Conservation (phyloP, 2,113 vertebrate genomes). For the Tricholaema leucomelas region DNA sequence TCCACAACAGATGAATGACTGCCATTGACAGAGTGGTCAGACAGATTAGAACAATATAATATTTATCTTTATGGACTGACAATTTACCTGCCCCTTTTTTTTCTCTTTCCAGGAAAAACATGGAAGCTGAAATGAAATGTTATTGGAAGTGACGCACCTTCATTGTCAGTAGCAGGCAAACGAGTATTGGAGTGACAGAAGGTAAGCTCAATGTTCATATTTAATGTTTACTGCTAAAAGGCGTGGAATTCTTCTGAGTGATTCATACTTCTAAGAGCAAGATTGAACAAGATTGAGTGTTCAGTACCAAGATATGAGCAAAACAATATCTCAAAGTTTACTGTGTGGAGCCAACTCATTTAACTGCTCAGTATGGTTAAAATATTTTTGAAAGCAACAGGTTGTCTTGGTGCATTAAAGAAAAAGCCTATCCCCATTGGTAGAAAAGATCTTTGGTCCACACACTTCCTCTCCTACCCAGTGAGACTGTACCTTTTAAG, state of each 20-base stretch:
- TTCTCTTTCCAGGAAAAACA: neutral
- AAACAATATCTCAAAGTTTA: neutral
- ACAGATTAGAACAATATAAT: constrained; percentile 8
- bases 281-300: neutral
- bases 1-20: constrained; percentile 7
- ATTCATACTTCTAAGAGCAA: neutral
- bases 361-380: neutral
- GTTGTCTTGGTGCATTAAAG: neutral
- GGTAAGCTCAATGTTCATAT: neutral
- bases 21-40: constrained; percentile 42
- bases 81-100: constrained; percentile 15
- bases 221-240: constrained; percentile 15
- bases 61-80: constrained; percentile 54
- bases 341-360: neutral
- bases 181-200: neutral
- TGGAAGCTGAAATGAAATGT: constrained; percentile 22
- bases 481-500: neutral
- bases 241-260: neutral
- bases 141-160: neutral
- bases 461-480: rapidly evolving
- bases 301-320: neutral
- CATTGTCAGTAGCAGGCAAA: neutral
- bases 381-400: neutral
- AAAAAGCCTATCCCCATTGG: neutral
- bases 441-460: neutral